Base-by-base conservation (phyloP, 37 sponge, comb jelly and placozoan species). In the Agelas oroides region DNA sequence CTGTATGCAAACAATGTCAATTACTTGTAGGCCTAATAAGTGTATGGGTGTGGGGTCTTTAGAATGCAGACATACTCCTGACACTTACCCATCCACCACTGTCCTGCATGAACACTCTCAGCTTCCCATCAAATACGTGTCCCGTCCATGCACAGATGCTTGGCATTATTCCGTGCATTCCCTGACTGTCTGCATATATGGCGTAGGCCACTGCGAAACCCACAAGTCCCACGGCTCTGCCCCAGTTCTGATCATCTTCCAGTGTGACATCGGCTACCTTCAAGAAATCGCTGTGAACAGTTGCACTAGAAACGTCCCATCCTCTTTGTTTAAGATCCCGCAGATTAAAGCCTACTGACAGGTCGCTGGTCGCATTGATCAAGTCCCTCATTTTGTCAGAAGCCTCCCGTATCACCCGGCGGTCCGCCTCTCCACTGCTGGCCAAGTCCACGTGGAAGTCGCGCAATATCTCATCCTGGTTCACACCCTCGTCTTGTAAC, bases 71-170 rank as follows among this genome's bases (percentile, higher is more conserved):
- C 64, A 62, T 28, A 62, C 13, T 20, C 18, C 16, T n/a, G n/a
- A 46, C 31, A 77, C 92, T 80, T 41, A 92, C 93, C 93, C 93
- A 92, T 65, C 93, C 93, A 20, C 54, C 57, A 40, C 74, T 65
- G 32, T 53, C 56, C 6, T 23, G 13, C 52, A 92, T 80, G 76
- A 81, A 92, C 24, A 54, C 59, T 5, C 62, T 61, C 5, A 94
- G 67, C 14, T 80, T 74, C 14, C 33, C 30, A 31, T 84, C 58
- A 16, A 91, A n/a, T 27, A 84, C 75, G 53, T 75, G 69, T 8
- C 24, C 23, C 1, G 80, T 70, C 95, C 95, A 94, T 18, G 32
- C 82, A 12, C 28, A 20, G 21, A 91, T 78, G 46, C 91, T 87
- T 1, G 33, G 27, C 0, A 84, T 82, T 33, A 74, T 62, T 16